Conservation (phyloP, 2,797 vertebrate genomes). For the Anas georgica region DNA sequence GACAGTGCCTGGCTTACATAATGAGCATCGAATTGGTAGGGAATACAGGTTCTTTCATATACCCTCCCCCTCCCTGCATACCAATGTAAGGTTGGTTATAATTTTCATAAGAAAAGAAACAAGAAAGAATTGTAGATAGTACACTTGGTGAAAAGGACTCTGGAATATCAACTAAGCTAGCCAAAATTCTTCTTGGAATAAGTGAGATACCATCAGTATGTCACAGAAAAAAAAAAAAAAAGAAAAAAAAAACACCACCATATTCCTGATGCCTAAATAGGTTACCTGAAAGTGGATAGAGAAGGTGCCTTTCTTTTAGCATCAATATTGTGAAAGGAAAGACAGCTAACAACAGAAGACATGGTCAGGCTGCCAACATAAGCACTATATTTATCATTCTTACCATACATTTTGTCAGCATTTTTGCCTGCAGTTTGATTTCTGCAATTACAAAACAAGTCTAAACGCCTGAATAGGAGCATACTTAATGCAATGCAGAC, state of each 20-base stretch:
- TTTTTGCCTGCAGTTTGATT: conserved; percentile 62
- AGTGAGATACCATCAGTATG: not conserved
- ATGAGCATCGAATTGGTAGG: not conserved
- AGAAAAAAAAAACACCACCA: not conserved
- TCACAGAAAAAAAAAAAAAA: not conserved
- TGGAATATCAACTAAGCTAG: not conserved
- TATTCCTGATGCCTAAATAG: not conserved
- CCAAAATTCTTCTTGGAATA: conserved; percentile 2
- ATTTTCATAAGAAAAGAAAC: not conserved
- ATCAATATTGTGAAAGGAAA: conserved; percentile 55
- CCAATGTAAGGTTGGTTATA: not conserved
- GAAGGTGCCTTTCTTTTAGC: conserved; percentile 22
- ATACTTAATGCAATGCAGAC: conserved; percentile 47
- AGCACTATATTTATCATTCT: conserved; percentile 57
- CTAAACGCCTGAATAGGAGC: conserved; percentile 39
- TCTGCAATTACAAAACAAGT: conserved; percentile 67
- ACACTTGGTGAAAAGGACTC: not conserved
- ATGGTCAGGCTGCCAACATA: conserved; percentile 54
- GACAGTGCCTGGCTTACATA: not conserved
- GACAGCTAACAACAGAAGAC: conserved; percentile 53
- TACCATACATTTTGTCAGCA: conserved; percentile 53
- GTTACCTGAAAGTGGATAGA: not conserved
- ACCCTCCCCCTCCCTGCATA: not conserved
- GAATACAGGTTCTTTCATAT: not conserved
- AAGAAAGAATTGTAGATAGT: not conserved